Percentiles rank a stretch among this genome's conserved stretches.
phyloP scores from a whole-genome alignment of 1,140 invertebrate genomes.

The Caligus rogercresseyi region DNA sequence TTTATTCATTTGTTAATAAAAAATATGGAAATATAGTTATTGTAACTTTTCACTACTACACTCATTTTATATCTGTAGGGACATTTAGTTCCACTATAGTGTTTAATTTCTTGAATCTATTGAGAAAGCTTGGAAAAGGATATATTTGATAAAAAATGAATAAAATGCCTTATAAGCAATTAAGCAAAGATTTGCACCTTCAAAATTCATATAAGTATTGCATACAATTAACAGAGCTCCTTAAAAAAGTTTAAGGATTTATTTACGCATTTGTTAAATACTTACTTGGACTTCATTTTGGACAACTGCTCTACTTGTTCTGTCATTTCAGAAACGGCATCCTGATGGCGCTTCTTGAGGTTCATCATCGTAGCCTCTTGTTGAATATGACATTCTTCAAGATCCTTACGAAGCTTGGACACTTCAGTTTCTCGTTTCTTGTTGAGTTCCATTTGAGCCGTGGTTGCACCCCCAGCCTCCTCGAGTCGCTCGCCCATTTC shows the following conservation, averaged over 20 bases:
- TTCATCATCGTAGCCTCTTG: constrained; percentile 36
- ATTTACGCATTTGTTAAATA: neutral
- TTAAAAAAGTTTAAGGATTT: constrained; percentile 52
- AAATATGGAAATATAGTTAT: no score
- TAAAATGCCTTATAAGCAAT: no score
- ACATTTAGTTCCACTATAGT: no score
- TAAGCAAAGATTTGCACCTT: constrained; percentile 14
- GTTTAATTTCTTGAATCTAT: no score
- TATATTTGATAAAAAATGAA: no score
- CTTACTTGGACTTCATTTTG: constrained; percentile 80
- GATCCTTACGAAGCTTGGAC: constrained; percentile 87
- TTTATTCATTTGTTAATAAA: constrained; percentile 98
- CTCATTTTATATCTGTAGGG: no score
- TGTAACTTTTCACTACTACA: no score
- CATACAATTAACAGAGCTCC: constrained; percentile 24
- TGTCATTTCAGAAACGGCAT: constrained; percentile 90
- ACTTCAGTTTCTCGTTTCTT: constrained; percentile 98
- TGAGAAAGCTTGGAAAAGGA: no score
- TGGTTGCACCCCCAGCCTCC: constrained; percentile 95
- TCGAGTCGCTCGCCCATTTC: constrained; percentile 91
- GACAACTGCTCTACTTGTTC: constrained; percentile 98
- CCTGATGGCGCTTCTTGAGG: constrained; percentile 97
- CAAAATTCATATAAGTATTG: constrained; percentile 22
- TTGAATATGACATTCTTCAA: constrained; percentile 51
- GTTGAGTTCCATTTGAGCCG: constrained; percentile 95